A percentile compares a stretch with the other conserved stretches of the same genome.
Conservation (phyloP, 2,797 vertebrate species). For the Eurystomus glaucurus region DNA sequence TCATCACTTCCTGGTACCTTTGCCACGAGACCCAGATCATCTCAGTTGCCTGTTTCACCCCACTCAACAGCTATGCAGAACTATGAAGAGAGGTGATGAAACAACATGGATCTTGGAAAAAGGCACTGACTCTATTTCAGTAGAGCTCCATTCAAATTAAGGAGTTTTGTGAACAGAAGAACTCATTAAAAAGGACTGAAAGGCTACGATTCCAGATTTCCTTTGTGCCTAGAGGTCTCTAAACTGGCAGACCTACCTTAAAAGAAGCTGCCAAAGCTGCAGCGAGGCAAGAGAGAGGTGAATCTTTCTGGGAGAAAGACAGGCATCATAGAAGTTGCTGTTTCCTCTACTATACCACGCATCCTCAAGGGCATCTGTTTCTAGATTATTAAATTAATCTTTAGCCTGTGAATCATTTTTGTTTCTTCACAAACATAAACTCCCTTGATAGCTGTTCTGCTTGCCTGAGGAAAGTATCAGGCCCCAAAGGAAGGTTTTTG, state of each 20-base stretch:
- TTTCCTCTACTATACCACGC: slow-evolving; percentile 45
- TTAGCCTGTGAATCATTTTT: slow-evolving; percentile 65
- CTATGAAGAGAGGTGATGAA: not conserved
- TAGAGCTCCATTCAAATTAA: not conserved
- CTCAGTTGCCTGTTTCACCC: not conserved
- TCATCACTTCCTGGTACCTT: not conserved
- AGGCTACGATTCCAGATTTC: not conserved
- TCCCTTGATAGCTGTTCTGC: slow-evolving; percentile 36
- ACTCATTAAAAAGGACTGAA: not conserved
- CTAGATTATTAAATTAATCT: slow-evolving; percentile 70
- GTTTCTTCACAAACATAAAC: slow-evolving; percentile 50
- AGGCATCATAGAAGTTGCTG: slow-evolving; percentile 21
- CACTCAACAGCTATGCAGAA: not conserved
- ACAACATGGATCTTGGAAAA: not conserved
- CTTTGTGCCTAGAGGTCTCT: not conserved
- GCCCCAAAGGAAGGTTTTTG: not conserved
- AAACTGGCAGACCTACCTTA: not conserved
- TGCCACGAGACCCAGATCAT: not conserved
- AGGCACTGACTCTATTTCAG: not conserved
- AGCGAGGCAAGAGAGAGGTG: slow-evolving; percentile 28
- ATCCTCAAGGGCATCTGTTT: slow-evolving; percentile 72
- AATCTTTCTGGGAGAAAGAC: slow-evolving; percentile 21
- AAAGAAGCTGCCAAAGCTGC: slow-evolving; percentile 3
- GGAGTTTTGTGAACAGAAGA: not conserved
- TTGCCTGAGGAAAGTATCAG: not conserved